A percentile compares a stretch with the other conserved stretches of the same genome.
These are phyloP conservation scores for Epizoanthus fatuus DNA, from an alignment of 92 coral and sea anemone species.

Conservation along the genomic window DNA sequence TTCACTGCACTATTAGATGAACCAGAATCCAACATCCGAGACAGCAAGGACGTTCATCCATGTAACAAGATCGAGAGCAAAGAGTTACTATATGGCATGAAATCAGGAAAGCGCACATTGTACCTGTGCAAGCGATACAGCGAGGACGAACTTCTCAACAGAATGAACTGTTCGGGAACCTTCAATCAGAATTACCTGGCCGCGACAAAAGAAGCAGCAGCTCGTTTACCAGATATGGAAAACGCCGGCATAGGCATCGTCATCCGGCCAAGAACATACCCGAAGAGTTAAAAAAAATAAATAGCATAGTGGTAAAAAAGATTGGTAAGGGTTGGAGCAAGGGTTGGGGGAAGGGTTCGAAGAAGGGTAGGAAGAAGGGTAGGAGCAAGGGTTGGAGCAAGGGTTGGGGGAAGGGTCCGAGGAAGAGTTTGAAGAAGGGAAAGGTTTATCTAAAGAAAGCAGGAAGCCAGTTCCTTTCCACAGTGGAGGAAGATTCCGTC, in stretches of 20 bases:
- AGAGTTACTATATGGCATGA: slow-evolving; percentile 17
- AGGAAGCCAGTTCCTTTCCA: neutral
- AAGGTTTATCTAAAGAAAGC: neutral
- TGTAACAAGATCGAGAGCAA: slow-evolving; percentile 12
- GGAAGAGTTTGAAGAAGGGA: neutral
- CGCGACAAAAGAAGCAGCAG: slow-evolving; percentile 15
- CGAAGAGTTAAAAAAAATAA: neutral
- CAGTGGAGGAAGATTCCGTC: neutral
- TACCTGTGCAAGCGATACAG: slow-evolving; percentile 19
- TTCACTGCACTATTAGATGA: neutral
- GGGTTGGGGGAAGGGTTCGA: too few relatives aligned
- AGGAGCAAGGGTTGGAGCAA: too few relatives aligned
- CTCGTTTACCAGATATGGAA: slow-evolving; percentile 2
- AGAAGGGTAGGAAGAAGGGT: neutral
- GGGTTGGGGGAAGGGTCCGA: too few relatives aligned
- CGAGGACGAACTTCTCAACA: slow-evolving; percentile 22
- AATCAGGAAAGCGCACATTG: neutral
- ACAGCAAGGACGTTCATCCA: neutral
- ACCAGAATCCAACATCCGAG: neutral
- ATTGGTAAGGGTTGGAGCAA: too few relatives aligned
- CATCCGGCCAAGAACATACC: neutral
- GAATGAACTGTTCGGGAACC: slow-evolving; percentile 39
- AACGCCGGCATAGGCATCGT: neutral
- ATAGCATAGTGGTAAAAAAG: too few relatives aligned
- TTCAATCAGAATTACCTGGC: slow-evolving; percentile 30